A percentile compares a stretch with the other conserved stretches of the same genome.
Evolutionary conservation across 2,888 invertebrate species (phyloP).

Genomic region (Minunthozetes semirufus): DNA sequence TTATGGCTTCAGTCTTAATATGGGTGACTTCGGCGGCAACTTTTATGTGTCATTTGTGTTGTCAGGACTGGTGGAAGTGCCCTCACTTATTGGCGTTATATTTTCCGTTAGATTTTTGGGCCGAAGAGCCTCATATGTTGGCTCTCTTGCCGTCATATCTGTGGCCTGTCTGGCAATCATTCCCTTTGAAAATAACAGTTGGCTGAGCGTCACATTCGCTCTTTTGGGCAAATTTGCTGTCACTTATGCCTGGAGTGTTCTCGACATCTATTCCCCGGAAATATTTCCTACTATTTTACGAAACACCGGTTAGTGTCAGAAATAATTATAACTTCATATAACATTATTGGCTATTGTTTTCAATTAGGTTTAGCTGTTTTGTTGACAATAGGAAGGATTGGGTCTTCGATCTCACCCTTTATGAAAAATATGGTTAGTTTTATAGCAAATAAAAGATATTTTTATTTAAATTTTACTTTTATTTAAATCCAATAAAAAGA

Average conservation of each 20-base stretch:
- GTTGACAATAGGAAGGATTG: conserved; percentile 22
- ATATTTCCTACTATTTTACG: conserved; percentile 36
- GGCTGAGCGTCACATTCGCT: background rate
- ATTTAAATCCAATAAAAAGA: background rate
- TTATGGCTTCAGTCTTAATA: conserved; percentile 72
- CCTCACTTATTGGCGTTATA: conserved; percentile 54
- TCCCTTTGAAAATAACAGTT: background rate
- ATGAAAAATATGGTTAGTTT: conserved; percentile 34
- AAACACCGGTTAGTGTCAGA: conserved; percentile 29
- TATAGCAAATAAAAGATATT: too few species aligned
- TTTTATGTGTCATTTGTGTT: conserved; percentile 71
- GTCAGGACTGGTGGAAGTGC: conserved; percentile 70
- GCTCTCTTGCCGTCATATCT: background rate
- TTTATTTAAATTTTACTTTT: background rate
- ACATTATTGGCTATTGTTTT: too few species aligned
- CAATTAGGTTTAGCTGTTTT: conserved; percentile 25
- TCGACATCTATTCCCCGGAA: background rate
- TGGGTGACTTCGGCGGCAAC: conserved; percentile 71
- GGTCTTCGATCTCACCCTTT: conserved; percentile 35
- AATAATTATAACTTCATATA: too few species aligned
- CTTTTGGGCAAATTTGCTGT: conserved; percentile 36
- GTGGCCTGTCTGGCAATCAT: background rate
- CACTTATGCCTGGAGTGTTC: background rate
- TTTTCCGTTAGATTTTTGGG: conserved; percentile 23
- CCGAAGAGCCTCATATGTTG: background rate